Evolutionary conservation across 2,888 invertebrate genomes (phyloP).

Genomic region (Anthrax anthrax): DNA sequence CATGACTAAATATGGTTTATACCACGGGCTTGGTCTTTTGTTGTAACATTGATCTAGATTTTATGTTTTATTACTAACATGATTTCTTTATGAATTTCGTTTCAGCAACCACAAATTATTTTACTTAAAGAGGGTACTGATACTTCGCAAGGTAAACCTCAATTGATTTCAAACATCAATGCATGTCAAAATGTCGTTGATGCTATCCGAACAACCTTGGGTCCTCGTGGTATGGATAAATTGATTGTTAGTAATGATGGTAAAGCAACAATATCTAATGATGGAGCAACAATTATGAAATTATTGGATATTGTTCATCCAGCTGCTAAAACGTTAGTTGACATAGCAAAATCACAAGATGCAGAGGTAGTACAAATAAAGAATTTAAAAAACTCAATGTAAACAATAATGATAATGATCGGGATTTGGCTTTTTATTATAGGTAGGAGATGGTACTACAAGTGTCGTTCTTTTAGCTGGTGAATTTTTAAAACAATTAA

Average conservation of each 20-base stretch:
- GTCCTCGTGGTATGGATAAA: slow-evolving; percentile 99
- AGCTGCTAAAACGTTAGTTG: slow-evolving; percentile 93
- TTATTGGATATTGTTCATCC: slow-evolving; percentile 96
- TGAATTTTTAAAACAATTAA: slow-evolving; percentile 87
- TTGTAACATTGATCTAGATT: too few relatives aligned
- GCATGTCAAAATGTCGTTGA: slow-evolving; percentile 92
- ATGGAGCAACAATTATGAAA: slow-evolving; percentile 98
- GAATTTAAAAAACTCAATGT: not conserved
- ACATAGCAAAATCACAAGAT: slow-evolving; percentile 98
- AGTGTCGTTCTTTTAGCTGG: slow-evolving; percentile 92
- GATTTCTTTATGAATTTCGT: slow-evolving; percentile 11
- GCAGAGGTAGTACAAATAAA: slow-evolving; percentile 55
- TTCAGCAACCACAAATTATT: slow-evolving; percentile 93
- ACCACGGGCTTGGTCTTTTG: too few relatives aligned
- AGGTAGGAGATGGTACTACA: slow-evolving; percentile 98
- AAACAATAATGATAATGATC: not conserved
- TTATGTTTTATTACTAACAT: too few relatives aligned
- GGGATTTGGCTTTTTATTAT: not conserved
- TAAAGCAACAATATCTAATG: slow-evolving; percentile 95
- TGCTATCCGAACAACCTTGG: slow-evolving; percentile 89
- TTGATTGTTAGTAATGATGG: slow-evolving; percentile 82
- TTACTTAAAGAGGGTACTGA: slow-evolving; percentile 97
- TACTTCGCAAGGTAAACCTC: slow-evolving; percentile 86
- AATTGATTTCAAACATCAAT: slow-evolving; percentile 93
- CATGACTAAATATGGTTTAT: too few relatives aligned